These are phyloP conservation scores for Rhorus exstirpatorius DNA, from an alignment of 2,888 invertebrate species.

Conservation along the genomic window DNA sequence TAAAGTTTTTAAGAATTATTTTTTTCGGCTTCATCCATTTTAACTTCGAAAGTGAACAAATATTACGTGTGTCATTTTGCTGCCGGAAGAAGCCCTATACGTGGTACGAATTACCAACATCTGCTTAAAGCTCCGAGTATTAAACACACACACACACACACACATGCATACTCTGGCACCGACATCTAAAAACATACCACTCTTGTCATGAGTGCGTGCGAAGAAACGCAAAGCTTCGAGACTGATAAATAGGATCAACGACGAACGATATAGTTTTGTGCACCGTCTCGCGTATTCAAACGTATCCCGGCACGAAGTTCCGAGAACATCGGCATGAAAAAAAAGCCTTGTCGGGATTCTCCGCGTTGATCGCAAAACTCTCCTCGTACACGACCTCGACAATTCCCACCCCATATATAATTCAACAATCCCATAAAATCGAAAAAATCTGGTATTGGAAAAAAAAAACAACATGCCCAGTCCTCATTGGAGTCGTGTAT, in stretches of 20 bases:
- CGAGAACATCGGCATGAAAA: conserved; percentile 19
- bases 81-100: not conserved
- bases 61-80: not conserved
- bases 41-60: not conserved
- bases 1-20: not conserved
- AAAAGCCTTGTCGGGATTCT: conserved; percentile 20
- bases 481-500: not conserved
- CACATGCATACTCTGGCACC: not conserved
- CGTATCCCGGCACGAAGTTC: conserved; percentile 7
- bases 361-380: not conserved
- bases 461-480: not conserved
- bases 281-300: conserved; percentile 3
- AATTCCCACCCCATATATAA: not conserved
- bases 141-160: no score
- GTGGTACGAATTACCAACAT: not conserved
- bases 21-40: not conserved
- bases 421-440: not conserved
- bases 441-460: not conserved
- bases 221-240: conserved; percentile 15
- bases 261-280: conserved; percentile 4
- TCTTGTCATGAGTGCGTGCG: not conserved
- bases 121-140: conserved; percentile 14
- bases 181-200: not conserved
- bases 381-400: not conserved
- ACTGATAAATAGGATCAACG: conserved; percentile 38